Evolutionary conservation across 1,140 invertebrate species (phyloP).

Genomic region (Pseudomyrmex cubaensis): DNA sequence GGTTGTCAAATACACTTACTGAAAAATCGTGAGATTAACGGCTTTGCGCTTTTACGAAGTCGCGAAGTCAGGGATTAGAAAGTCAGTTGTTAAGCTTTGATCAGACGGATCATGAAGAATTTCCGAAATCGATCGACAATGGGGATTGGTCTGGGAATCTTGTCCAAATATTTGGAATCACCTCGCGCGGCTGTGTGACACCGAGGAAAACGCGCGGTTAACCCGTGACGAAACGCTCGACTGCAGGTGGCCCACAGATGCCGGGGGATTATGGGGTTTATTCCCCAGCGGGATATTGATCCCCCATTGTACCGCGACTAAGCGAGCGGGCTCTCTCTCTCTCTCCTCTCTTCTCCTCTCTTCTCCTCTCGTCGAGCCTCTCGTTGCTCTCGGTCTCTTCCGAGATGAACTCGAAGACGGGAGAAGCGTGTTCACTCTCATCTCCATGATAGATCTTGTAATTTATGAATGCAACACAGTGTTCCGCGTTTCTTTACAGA

Average conservation of each 20-base stretch:
- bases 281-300: slow-evolving; percentile 84
- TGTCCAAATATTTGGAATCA: slow-evolving; percentile 82
- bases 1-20: background rate
- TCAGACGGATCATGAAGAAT: slow-evolving; percentile 21
- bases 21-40: background rate
- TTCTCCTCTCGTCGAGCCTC: slow-evolving; percentile 38
- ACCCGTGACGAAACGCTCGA: slow-evolving; percentile 83
- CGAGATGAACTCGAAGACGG: slow-evolving; percentile 25
- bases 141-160: slow-evolving; percentile 47
- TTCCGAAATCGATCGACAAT: slow-evolving; percentile 69
- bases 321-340: slow-evolving; percentile 31
- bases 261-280: slow-evolving; percentile 83
- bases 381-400: slow-evolving; percentile 50
- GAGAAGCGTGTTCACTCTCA: slow-evolving; percentile 31
- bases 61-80: slow-evolving; percentile 20
- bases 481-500: background rate
- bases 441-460: slow-evolving; percentile 21
- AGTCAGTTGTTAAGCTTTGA: background rate
- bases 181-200: slow-evolving; percentile 63
- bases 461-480: slow-evolving; percentile 3
- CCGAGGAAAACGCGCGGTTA: slow-evolving; percentile 78
- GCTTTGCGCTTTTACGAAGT: slow-evolving; percentile 24
- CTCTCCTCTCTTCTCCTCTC: no score
- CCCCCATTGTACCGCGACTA: slow-evolving; percentile 81
- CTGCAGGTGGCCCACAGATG: slow-evolving; percentile 85